Percentiles rank a stretch among this genome's conserved stretches.
phyloP scores from a whole-genome alignment of 2,888 invertebrate genomes.

The Thecocarcelia acutangulata region DNA sequence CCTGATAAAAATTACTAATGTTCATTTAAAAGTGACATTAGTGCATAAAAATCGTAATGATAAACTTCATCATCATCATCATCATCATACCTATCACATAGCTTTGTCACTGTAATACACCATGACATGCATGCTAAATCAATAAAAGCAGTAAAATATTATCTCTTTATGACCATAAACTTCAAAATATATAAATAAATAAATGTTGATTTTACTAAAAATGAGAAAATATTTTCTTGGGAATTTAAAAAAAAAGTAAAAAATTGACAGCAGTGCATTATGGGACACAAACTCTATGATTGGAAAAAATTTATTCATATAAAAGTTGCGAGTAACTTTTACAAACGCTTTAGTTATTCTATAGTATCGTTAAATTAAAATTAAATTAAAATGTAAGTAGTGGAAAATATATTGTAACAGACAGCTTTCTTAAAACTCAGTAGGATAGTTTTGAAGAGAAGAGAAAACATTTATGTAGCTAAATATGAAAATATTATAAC shows the following conservation, averaged over 20 bases:
- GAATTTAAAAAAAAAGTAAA: not conserved
- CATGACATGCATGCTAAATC: constrained; percentile 39
- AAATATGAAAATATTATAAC: no score
- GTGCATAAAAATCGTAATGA: not conserved
- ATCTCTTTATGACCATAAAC: constrained; percentile 38
- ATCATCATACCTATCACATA: not conserved
- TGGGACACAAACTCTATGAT: no score
- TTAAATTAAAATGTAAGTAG: not conserved
- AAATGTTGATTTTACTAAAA: constrained; percentile 17
- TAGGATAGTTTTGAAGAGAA: no score
- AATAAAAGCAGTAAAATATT: constrained; percentile 1
- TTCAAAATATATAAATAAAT: constrained; percentile 9
- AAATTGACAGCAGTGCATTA: not conserved
- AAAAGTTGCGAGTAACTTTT: no score
- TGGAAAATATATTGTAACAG: constrained; percentile 13
- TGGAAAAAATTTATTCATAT: not conserved
- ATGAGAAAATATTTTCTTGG: not conserved
- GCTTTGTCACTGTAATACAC: constrained; percentile 29
- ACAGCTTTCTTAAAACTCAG: no score
- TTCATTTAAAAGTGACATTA: constrained; percentile 11
- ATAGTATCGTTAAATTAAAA: no score
- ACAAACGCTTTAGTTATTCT: no score
- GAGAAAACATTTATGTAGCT: no score
- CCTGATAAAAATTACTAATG: constrained; percentile 5
- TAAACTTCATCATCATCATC: not conserved